These are phyloP conservation scores for Ceratosolen solmsi DNA, from an alignment of 1,140 invertebrate species.

Conservation along the genomic window DNA sequence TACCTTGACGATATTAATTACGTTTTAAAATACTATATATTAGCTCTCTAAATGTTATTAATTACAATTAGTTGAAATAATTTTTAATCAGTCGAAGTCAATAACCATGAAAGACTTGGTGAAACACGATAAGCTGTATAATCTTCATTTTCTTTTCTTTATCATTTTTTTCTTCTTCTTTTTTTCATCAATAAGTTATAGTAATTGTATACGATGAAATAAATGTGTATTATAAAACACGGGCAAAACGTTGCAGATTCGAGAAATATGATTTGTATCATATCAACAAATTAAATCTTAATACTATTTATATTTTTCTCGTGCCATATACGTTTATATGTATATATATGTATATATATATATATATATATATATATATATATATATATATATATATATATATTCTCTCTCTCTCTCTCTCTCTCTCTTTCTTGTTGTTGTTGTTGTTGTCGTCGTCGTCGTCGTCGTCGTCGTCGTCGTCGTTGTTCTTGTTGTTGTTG, in stretches of 20 bases:
- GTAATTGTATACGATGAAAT: not conserved
- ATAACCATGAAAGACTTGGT: not conserved
- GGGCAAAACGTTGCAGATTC: not conserved
- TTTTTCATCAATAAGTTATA: constrained; percentile 1
- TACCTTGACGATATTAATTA: not conserved
- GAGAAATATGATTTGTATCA: constrained; percentile 11
- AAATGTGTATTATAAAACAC: constrained; percentile 4
- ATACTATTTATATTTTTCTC: constrained; percentile 21
- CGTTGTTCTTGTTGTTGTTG: no score
- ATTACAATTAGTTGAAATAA: not conserved
- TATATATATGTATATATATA: no score
- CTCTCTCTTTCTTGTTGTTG: no score
- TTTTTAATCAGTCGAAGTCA: not conserved
- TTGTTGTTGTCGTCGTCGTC: no score
- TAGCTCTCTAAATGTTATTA: not conserved
- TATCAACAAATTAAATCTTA: constrained; percentile 28
- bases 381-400: no score
- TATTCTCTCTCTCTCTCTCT: no score
- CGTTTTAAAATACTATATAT: not conserved
- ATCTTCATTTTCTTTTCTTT: not conserved
- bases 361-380: no score
- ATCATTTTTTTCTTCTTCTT: no score
- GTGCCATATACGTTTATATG: not conserved
- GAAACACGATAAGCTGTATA: not conserved
- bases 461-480: no score